Evolutionary conservation across 2,797 vertebrate genomes (phyloP).

Genomic region (Threskiornis aethiopicus): DNA sequence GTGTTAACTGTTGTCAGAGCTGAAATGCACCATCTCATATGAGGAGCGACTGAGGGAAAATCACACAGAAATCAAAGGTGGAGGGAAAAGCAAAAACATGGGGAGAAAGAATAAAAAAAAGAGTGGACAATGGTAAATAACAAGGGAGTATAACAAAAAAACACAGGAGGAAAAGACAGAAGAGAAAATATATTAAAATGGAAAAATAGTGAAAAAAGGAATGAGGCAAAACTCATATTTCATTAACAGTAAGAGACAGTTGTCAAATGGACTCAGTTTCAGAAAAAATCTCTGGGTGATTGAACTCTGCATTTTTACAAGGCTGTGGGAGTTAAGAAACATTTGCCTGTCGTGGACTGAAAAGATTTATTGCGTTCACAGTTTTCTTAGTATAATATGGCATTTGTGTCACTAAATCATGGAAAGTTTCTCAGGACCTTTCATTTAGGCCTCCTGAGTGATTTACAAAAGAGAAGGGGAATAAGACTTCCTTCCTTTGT

Average conservation of each 20-base stretch:
- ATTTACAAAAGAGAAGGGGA: background rate
- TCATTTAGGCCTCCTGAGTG: background rate
- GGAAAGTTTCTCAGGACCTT: conserved; percentile 1
- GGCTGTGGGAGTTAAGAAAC: background rate
- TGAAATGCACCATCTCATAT: background rate
- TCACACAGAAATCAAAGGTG: background rate
- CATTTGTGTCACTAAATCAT: background rate
- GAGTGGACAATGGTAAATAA: background rate
- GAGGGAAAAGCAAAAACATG: background rate
- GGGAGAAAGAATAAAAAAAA: background rate
- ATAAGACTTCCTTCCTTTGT: background rate
- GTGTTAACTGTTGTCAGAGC: background rate
- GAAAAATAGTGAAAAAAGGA: background rate
- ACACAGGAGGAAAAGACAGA: background rate
- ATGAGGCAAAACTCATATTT: background rate
- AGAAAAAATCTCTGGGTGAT: background rate
- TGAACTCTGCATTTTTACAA: background rate
- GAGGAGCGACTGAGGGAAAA: background rate
- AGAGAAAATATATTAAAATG: background rate
- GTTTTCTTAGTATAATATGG: background rate
- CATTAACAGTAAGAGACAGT: background rate
- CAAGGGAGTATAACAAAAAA: background rate
- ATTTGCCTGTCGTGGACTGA: background rate
- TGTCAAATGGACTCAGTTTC: background rate
- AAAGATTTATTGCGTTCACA: background rate